Evolutionary conservation across 2,113 vertebrate species (phyloP).

Genomic region (cattle (Bos taurus)): DNA sequence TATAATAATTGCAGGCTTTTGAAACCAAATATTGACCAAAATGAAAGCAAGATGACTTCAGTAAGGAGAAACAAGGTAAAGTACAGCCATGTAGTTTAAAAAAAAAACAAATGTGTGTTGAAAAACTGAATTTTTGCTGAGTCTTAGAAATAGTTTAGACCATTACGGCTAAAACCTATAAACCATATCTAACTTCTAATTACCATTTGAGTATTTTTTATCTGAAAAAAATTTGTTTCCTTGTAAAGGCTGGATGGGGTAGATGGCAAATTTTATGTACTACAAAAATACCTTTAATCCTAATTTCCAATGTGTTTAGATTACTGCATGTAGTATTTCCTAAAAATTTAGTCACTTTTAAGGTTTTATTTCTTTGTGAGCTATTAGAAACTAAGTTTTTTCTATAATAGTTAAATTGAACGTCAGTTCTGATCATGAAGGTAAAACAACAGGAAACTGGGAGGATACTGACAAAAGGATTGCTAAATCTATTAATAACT

Average conservation of each 20-base stretch:
- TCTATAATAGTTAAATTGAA: not conserved
- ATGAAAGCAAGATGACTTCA: constrained; percentile 29
- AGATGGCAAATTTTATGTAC: not conserved
- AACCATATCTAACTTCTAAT: not conserved
- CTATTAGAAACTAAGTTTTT: not conserved
- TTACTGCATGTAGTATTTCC: not conserved
- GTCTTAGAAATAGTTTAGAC: not conserved
- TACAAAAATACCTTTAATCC: not conserved
- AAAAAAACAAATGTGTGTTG: not conserved
- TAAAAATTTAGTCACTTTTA: not conserved
- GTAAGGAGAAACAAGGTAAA: constrained; percentile 14
- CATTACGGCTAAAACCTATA: constrained; percentile 36
- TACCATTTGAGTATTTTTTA: constrained; percentile 40
- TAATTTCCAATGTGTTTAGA: not conserved
- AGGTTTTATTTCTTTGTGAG: constrained; percentile 10
- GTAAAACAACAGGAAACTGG: not conserved
- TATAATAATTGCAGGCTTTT: not conserved
- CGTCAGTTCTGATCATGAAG: constrained; percentile 35
- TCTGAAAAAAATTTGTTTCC: not conserved
- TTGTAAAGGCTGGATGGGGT: not conserved
- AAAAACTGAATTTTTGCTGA: constrained; percentile 26
- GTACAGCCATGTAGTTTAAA: not conserved
- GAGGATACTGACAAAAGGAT: not conserved
- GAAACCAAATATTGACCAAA: constrained; percentile 37
- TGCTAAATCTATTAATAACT: not conserved